Evolutionary conservation across 2,888 invertebrate genomes (phyloP), one percentile per base, ranked within the genome.

Genomic region (Reticulitermes lucifugus): DNA sequence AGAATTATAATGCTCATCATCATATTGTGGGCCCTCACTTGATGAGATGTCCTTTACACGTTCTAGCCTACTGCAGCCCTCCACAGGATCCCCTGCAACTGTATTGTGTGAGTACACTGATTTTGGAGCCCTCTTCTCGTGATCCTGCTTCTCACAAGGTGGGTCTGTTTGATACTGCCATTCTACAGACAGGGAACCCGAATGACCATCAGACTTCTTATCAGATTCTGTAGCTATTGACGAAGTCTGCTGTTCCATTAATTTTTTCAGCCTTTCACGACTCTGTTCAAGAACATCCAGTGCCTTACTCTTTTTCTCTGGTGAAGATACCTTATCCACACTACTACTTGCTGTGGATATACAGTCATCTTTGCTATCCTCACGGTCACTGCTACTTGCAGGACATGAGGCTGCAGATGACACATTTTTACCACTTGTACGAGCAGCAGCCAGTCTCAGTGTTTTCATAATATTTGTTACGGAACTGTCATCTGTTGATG

Each of bases 241-340:
- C 35, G n/a, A 21, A 55, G 25, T 59, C 35, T 55, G 83, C 7
- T 55, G 70, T 35, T 55, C 84, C 65, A 84, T 60, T 25, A 86
- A n/a, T 35, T 79, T 84, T 43, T 84, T 84, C 10, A 86, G 70
- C 25, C 82, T 86, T 25, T 84, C 84, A 0, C 86, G 82, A 65
- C 86, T 86, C 51, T 80, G 84, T 71, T 84, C 75, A 21, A 86
- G 60, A 21, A 46, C 41, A 25, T 84, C 46, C 25, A 43, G 21
- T 5, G 75, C 21, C 21, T 22, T 25, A 14, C 14, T 82, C 14
- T 43, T 35, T 41, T 41, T 25, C 43, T 25, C 29, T 83, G 41
- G 35, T 1, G 18, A 21, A 12, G 70, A 22, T 6, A 60, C 70
- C 6, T 41, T 55, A 59, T n/a, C 25, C 14, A 35, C n/a, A 41